Conservation (phyloP, 2,888 invertebrate species). For the Lycia hirtaria region DNA sequence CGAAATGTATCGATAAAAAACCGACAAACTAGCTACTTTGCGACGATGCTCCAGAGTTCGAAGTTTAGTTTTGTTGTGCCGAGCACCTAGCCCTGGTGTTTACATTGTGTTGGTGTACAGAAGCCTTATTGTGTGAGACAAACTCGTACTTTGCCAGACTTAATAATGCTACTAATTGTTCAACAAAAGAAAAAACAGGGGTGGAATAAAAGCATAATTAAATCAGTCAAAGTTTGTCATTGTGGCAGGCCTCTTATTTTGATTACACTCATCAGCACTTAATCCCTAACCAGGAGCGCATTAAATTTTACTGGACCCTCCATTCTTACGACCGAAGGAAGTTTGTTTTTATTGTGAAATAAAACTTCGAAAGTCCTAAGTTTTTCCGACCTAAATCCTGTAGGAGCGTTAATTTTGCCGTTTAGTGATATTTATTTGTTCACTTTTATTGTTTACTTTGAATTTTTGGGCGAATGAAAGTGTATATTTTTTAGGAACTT, state of each 20-base stretch:
- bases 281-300: slow-evolving; percentile 46
- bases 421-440: slow-evolving; percentile 49
- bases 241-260: background rate
- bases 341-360: slow-evolving; percentile 57
- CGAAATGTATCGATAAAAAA: too few relatives aligned
- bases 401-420: slow-evolving; percentile 53
- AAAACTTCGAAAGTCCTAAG: slow-evolving; percentile 49
- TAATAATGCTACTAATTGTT: too few relatives aligned
- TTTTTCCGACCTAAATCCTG: slow-evolving; percentile 46
- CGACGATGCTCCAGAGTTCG: too few relatives aligned
- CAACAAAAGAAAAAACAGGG: too few relatives aligned
- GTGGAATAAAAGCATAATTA: too few relatives aligned
- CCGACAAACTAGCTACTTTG: too few relatives aligned
- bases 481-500: background rate
- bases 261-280: slow-evolving; percentile 43
- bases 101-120: too few relatives aligned
- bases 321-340: slow-evolving; percentile 48
- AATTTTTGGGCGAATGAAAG: slow-evolving; percentile 7
- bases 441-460: slow-evolving; percentile 32
- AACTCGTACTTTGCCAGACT: too few relatives aligned
- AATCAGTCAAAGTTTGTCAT: too few relatives aligned
- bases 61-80: too few relatives aligned
- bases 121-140: too few relatives aligned
- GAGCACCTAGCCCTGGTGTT: too few relatives aligned
- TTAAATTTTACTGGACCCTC: slow-evolving; percentile 50